Conservation (phyloP, 2,113 vertebrate species). For the Lamprologus ornatipinnis region DNA sequence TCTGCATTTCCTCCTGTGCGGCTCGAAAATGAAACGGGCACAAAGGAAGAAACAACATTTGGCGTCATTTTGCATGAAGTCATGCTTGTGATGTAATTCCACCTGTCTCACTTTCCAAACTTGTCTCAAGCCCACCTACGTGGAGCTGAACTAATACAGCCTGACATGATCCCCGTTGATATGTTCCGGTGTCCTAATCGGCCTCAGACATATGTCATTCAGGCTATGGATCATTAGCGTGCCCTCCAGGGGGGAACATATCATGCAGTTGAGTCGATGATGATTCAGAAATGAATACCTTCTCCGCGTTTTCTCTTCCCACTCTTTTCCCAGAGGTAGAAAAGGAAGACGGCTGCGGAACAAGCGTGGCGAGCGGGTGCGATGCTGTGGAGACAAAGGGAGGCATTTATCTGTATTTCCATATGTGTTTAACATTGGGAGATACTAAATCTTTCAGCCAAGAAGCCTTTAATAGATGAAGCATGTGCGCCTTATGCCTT, state of each 20-base stretch:
- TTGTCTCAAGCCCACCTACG: not conserved
- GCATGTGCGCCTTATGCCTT: slow-evolving; percentile 22
- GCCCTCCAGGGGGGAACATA: slow-evolving; percentile 25
- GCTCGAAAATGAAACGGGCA: not conserved
- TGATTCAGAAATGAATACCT: slow-evolving; percentile 56
- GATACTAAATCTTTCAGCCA: slow-evolving; percentile 27
- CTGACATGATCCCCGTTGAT: slow-evolving; percentile 52
- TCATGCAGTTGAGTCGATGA: slow-evolving; percentile 15
- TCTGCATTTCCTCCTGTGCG: not conserved
- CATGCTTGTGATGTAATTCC: not conserved
- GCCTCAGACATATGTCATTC: slow-evolving; percentile 56
- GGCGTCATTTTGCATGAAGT: not conserved
- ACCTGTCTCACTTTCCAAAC: slow-evolving; percentile 15
- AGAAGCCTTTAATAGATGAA: slow-evolving; percentile 38
- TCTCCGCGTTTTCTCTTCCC: slow-evolving; percentile 30
- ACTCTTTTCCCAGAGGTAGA: slow-evolving; percentile 32
- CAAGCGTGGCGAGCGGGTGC: slow-evolving; percentile 5
- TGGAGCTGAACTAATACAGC: slow-evolving; percentile 44
- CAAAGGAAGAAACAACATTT: not conserved
- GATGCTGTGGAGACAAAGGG: slow-evolving; percentile 39
- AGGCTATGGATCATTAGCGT: slow-evolving; percentile 52
- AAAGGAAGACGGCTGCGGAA: slow-evolving; percentile 7
- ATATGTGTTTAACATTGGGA: slow-evolving; percentile 42
- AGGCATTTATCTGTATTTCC: slow-evolving; percentile 46
- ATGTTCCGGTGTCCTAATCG: slow-evolving; percentile 29